Conservation (phyloP, 2,113 vertebrate genomes). For the Burhinus bistriatus region DNA sequence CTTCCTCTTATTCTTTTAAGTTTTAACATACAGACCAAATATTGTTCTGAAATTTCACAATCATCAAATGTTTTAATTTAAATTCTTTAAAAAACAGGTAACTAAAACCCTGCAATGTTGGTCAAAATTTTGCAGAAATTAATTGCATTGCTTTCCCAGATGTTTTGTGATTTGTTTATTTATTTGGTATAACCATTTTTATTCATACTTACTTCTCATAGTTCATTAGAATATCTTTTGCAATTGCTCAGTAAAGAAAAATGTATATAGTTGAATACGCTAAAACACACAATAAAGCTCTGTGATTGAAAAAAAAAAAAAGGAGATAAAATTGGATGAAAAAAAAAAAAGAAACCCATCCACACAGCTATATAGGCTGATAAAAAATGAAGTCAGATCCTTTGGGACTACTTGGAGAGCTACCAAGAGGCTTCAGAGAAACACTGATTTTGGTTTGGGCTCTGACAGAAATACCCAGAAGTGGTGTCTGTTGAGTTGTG, state of each 20-base stretch:
- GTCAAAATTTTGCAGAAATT: background rate
- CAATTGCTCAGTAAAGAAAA: background rate
- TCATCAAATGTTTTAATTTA: background rate
- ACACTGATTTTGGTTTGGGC: background rate
- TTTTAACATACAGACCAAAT: background rate
- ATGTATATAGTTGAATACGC: background rate
- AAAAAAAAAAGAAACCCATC: background rate
- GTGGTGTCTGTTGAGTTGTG: background rate
- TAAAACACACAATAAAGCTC: background rate
- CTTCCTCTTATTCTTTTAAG: background rate
- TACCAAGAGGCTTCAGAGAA: background rate
- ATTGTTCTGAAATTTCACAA: background rate
- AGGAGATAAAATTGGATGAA: background rate
- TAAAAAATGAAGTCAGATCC: background rate
- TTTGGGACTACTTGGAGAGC: background rate
- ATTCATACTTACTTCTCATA: background rate
- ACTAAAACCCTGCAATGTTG: background rate
- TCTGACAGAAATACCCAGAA: background rate
- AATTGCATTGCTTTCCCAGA: background rate
- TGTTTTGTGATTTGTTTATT: background rate
- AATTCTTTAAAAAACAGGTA: background rate
- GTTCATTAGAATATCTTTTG: background rate
- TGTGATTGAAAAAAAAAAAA: background rate
- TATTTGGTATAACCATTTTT: background rate
- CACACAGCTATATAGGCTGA: background rate